These are phyloP conservation scores for Ricordea florida DNA, from an alignment of 92 coral and sea anemone genomes.

Conservation along the genomic window DNA sequence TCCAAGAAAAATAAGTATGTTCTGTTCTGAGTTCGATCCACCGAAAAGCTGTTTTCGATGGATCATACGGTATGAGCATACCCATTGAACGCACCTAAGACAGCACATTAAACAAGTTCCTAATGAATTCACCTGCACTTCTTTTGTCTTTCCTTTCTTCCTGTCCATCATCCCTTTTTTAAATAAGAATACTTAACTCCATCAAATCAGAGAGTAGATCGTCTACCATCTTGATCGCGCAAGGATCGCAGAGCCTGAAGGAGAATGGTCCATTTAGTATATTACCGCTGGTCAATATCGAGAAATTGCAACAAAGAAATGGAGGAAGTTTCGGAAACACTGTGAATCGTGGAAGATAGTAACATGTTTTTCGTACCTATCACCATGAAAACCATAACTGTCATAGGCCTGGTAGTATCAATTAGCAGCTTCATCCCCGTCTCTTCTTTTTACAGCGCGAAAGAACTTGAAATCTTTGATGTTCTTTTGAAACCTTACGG, in stretches of 20 bases:
- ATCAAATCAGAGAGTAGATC: not conserved
- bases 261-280: not conserved
- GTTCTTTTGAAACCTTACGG: slow-evolving; percentile 19
- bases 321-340: not conserved
- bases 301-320: not conserved
- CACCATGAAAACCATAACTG: not conserved
- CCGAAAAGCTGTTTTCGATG: too few relatives aligned
- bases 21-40: too few relatives aligned
- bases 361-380: not conserved
- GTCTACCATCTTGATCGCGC: slow-evolving; percentile 27
- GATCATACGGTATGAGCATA: too few relatives aligned
- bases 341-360: not conserved
- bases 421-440: not conserved
- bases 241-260: not conserved
- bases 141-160: slow-evolving; percentile 3
- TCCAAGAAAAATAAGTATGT: too few relatives aligned
- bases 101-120: too few relatives aligned
- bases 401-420: not conserved
- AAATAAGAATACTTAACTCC: too few relatives aligned
- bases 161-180: too few relatives aligned
- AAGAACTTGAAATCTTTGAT: not conserved
- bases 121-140: too few relatives aligned
- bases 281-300: not conserved
- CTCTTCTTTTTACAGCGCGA: not conserved
- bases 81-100: too few relatives aligned